Percentiles rank a stretch among this genome's conserved stretches.
Conservation (phyloP, 2,797 vertebrate genomes). For the Amblyraja radiata region DNA sequence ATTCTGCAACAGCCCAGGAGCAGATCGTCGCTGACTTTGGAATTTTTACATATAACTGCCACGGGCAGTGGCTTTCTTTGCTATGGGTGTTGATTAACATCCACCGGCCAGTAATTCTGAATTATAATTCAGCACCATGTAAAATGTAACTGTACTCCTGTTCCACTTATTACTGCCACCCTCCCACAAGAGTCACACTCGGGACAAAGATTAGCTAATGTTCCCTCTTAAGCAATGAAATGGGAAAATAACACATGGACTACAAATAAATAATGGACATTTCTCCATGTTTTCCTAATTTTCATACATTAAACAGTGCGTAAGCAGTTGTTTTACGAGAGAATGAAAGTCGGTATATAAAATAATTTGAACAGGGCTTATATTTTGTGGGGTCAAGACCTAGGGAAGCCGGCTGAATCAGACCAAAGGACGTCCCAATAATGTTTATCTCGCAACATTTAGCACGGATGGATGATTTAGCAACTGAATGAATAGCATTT, state of each 20-base stretch:
- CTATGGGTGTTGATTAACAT: no score
- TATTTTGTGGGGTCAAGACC: background rate
- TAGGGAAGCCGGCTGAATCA: background rate
- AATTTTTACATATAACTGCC: no score
- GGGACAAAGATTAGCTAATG: no score
- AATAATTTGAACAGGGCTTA: background rate
- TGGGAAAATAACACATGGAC: background rate
- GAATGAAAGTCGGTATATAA: no score
- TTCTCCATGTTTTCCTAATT: background rate
- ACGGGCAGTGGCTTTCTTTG: no score
- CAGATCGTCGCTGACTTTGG: no score
- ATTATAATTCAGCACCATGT: no score
- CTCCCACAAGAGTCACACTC: background rate
- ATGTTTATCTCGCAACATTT: background rate
- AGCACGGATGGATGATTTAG: background rate
- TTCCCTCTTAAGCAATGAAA: background rate
- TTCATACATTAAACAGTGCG: background rate
- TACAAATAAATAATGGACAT: background rate
- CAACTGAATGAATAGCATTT: background rate
- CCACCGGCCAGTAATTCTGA: no score
- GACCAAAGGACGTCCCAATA: no score
- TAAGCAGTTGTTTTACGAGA: background rate
- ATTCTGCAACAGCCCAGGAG: no score
- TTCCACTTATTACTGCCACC: no score
- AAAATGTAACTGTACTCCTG: background rate